Evolutionary conservation across 30 jellyfish, hydroid and myxozoan species (phyloP).

Genomic region (Catostylus mosaicus): DNA sequence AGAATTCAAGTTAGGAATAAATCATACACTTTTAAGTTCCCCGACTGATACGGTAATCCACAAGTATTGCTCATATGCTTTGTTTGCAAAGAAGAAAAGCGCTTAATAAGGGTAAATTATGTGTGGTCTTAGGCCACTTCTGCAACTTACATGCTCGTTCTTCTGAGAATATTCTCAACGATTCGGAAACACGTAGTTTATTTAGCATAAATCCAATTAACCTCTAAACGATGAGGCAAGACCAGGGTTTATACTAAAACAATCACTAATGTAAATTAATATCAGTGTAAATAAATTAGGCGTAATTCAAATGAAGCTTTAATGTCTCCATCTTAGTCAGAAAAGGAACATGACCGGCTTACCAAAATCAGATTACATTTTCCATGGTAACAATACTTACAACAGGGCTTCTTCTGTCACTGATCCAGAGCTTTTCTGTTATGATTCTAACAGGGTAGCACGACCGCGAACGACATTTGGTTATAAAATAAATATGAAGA

Average conservation of each 20-base stretch:
- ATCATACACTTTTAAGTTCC: too few species aligned
- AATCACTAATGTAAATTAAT: neutral
- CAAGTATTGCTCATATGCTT: too few species aligned
- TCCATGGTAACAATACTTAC: neutral
- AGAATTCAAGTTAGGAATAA: too few species aligned
- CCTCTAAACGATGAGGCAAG: neutral
- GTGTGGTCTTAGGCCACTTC: conserved; percentile 3
- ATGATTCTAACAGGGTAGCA: too few species aligned
- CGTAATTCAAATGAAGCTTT: conserved; percentile 3
- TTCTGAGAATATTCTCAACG: neutral
- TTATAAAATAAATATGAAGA: too few species aligned
- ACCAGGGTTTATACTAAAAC: neutral
- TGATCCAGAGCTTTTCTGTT: too few species aligned
- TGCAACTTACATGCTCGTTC: too few species aligned
- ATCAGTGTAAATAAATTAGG: neutral
- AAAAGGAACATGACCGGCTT: conserved; percentile 7
- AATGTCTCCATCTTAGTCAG: conserved; percentile 10
- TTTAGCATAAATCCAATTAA: neutral
- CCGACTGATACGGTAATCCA: too few species aligned
- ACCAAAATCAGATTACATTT: neutral
- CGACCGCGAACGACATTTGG: too few species aligned
- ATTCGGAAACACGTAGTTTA: neutral
- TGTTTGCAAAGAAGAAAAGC: too few species aligned
- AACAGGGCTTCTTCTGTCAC: neutral
- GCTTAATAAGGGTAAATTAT: too few species aligned